phyloP scores from a whole-genome alignment of 2,888 invertebrate genomes.

The Achlya flavicornis region DNA sequence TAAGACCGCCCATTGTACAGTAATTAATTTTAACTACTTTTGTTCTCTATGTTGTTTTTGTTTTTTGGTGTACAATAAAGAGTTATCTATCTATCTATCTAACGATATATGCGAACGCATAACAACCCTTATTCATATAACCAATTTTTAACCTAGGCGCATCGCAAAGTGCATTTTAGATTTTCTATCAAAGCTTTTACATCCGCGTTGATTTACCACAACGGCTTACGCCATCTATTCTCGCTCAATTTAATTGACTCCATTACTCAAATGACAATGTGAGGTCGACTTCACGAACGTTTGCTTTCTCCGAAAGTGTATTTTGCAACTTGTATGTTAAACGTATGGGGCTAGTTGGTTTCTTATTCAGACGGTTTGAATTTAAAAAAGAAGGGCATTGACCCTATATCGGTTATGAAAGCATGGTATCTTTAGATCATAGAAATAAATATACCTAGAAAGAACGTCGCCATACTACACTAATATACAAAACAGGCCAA shows the following conservation, averaged over 20 bases:
- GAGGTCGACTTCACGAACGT: not conserved
- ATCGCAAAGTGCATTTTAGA: not conserved
- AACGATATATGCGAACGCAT: not conserved
- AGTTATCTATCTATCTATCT: too few relatives aligned
- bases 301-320: slow-evolving; percentile 19
- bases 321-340: slow-evolving; percentile 14
- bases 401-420: not conserved
- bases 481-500: too few relatives aligned
- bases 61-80: too few relatives aligned
- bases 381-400: slow-evolving; percentile 1
- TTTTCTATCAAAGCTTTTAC: not conserved
- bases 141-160: not conserved
- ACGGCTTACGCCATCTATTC: not conserved
- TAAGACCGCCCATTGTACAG: too few relatives aligned
- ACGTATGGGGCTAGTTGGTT: not conserved
- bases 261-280: slow-evolving; percentile 9
- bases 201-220: not conserved
- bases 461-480: too few relatives aligned
- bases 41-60: too few relatives aligned
- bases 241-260: not conserved
- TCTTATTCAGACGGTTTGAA: not conserved
- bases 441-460: too few relatives aligned
- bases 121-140: not conserved
- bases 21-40: too few relatives aligned
- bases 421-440: not conserved